Base-by-base conservation (phyloP, 1,140 invertebrate genomes). In the Drosophila prosaltans region DNA sequence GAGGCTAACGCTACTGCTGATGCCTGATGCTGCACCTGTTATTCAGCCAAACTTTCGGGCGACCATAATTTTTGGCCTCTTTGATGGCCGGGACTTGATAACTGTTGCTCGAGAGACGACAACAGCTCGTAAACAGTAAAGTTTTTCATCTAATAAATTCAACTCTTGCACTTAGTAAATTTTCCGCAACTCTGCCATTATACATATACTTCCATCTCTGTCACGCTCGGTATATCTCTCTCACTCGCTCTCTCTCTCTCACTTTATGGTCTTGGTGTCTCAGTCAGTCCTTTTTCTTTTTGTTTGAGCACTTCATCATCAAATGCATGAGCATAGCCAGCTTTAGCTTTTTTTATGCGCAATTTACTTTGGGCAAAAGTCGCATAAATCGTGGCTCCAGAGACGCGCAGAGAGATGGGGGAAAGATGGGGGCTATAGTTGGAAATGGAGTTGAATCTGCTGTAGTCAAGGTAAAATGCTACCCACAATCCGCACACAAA, bases 321-420 rank as follows among this genome's bases (percentile, higher is more conserved):
- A 80, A 86, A 83, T 81, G 76, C 76, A 69, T 51, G 80, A 70
- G 66, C 70, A 66, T 69, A 72, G 67, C 77, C 68, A 77, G 80
- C 80, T 88, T 65, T 28, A 45, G 41, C 45, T 55, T 54, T 84
- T 85, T 88, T 88, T 84, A 88, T 89, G 84, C 84, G 76, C 84
- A 88, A 89, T 89, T 88, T 88, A 89, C 84, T 88, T 89, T 83
- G 84, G 84, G 80, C 80, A 80, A 88, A 86, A 80, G 63, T 89
- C 84, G 80, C 83, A 88, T 88, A 88, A 88, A 88, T 88, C 83
- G 84, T 72, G 40, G 65, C 80, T 66, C 67, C 55, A 43, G 67
- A 78, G 74, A 78, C 66, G 45, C 6, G 16, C 5, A 39, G 41
- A 45, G 60, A 40, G 48, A 51, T n/a, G 28, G 40, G 41, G 59